phyloP scores from a whole-genome alignment of 2,113 vertebrate genomes.

The Ornithorhynchus anatinus region DNA sequence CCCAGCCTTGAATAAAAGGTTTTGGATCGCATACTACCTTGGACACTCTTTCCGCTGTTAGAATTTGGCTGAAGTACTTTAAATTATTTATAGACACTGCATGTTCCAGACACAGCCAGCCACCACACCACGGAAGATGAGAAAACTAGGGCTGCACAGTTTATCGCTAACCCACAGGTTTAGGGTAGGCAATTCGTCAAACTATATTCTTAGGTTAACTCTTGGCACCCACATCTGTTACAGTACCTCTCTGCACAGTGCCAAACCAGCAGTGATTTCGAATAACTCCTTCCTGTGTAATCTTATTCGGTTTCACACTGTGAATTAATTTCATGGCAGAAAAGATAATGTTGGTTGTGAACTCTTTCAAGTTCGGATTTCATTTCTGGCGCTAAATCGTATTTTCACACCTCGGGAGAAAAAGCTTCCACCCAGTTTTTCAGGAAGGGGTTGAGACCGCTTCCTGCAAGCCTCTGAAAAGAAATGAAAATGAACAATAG shows the following conservation, averaged over 20 bases:
- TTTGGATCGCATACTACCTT: conserved; percentile 2
- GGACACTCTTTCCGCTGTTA: conserved; percentile 8
- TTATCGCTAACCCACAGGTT: background rate
- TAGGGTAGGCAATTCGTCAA: background rate
- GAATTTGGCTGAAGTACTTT: conserved; percentile 28
- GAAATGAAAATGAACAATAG: background rate
- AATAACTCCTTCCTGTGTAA: background rate
- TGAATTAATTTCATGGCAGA: conserved; percentile 22
- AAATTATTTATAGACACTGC: conserved; percentile 55
- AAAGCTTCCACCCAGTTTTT: background rate
- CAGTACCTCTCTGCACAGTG: background rate
- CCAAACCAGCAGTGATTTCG: background rate
- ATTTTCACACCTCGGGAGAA: background rate
- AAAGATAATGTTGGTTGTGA: background rate
- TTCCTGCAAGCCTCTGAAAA: background rate
- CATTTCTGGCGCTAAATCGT: conserved; percentile 3
- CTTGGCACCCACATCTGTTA: background rate
- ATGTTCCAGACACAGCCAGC: conserved; percentile 30
- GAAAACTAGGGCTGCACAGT: background rate
- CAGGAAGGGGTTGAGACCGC: background rate
- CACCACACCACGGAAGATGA: conserved; percentile 7
- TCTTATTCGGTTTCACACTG: conserved; percentile 9
- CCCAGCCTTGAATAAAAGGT: conserved; percentile 21
- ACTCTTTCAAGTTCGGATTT: conserved; percentile 9
- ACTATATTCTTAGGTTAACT: background rate